phyloP scores from a whole-genome alignment of 2,797 vertebrate species.

The Eurystomus glaucurus region DNA sequence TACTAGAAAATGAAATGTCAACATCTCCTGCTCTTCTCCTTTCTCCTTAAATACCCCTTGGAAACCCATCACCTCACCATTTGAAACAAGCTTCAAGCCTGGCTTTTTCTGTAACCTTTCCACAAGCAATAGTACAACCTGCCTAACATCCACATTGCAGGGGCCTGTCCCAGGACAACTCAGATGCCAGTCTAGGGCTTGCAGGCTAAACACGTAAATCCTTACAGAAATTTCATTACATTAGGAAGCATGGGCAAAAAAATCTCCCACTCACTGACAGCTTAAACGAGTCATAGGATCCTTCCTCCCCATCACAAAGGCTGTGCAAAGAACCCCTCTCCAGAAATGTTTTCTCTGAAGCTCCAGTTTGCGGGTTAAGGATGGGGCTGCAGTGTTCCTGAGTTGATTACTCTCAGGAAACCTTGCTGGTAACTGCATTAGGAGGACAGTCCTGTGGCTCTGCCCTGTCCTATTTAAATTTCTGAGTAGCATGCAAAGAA shows the following conservation, averaged over 20 bases:
- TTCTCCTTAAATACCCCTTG: neutral
- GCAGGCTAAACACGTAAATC: neutral
- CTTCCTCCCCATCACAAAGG: neutral
- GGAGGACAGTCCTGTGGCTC: neutral
- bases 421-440: neutral
- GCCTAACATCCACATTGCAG: neutral
- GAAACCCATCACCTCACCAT: neutral
- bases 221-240: neutral
- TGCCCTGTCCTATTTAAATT: neutral
- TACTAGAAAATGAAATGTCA: neutral
- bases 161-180: neutral
- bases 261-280: neutral
- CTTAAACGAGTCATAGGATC: neutral
- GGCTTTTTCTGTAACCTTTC: neutral
- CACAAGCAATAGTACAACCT: neutral
- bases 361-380: neutral
- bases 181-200: neutral
- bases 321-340: neutral
- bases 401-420: neutral
- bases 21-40: neutral
- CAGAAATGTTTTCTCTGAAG: neutral
- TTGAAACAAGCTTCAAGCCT: neutral
- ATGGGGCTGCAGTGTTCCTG: neutral
- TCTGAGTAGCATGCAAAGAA: neutral
- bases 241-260: neutral